phyloP scores from a whole-genome alignment of 2,888 invertebrate genomes.

The Pandemis heparana region DNA sequence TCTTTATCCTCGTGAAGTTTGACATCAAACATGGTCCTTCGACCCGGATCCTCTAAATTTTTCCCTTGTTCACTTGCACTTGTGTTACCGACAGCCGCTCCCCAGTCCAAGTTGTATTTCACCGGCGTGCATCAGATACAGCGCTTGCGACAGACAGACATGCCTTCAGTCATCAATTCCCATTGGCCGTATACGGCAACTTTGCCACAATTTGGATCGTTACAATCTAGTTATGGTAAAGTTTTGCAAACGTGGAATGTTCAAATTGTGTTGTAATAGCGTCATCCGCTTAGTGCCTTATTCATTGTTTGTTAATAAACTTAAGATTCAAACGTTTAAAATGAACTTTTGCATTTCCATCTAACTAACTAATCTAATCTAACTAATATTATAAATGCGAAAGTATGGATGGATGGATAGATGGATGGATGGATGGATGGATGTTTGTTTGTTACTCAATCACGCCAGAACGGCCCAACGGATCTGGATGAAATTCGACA shows the following conservation, averaged over 20 bases:
- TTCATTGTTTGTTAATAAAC: too few relatives aligned
- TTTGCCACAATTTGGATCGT: conserved; percentile 46
- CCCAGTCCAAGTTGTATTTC: conserved; percentile 57
- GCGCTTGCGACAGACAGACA: conserved; percentile 53
- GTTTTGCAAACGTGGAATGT: conserved; percentile 5
- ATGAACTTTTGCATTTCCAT: too few relatives aligned
- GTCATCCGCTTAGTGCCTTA: neutral
- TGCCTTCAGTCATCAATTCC: conserved; percentile 52
- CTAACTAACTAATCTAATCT: too few relatives aligned
- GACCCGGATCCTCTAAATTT: neutral
- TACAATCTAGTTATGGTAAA: conserved; percentile 1
- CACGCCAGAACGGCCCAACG: too few relatives aligned
- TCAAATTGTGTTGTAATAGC: neutral
- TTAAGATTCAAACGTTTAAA: too few relatives aligned
- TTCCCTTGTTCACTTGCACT: conserved; percentile 16
- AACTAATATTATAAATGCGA: too few relatives aligned
- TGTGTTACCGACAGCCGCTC: conserved; percentile 45
- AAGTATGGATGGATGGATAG: too few relatives aligned
- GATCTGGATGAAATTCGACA: too few relatives aligned
- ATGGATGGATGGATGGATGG: too few relatives aligned
- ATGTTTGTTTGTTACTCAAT: too few relatives aligned
- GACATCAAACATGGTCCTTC: neutral
- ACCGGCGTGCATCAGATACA: conserved; percentile 67
- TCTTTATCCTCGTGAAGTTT: too few relatives aligned
- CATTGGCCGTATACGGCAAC: conserved; percentile 44